A percentile compares a stretch with the other conserved stretches of the same genome.
phyloP scores from a whole-genome alignment of 2,113 vertebrate species.

The Choloepus hoffmanni region DNA sequence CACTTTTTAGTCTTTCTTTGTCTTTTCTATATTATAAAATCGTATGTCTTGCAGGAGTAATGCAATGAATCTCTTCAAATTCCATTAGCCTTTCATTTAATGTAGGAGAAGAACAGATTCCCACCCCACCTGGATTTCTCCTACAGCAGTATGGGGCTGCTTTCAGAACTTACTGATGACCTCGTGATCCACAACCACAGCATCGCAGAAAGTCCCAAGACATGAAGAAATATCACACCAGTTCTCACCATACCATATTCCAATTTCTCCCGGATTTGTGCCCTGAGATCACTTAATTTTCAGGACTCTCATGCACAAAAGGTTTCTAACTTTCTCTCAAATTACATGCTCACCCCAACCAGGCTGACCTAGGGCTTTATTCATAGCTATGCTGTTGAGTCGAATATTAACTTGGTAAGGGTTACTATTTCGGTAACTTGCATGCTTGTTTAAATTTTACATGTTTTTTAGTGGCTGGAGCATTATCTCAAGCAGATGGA shows the following conservation, averaged over 20 bases:
- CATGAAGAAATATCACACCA: not conserved
- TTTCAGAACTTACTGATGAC: conserved; percentile 54
- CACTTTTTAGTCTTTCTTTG: not conserved
- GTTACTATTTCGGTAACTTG: too few species aligned
- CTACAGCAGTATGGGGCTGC: not conserved
- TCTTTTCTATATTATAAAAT: not conserved
- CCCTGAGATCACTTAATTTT: conserved; percentile 71
- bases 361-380: not conserved
- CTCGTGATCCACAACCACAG: not conserved
- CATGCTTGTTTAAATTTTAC: not conserved
- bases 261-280: conserved; percentile 72
- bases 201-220: not conserved
- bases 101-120: not conserved
- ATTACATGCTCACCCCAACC: too few species aligned
- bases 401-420: too few species aligned
- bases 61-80: not conserved
- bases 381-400: not conserved
- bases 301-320: conserved; percentile 37
- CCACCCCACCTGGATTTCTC: not conserved
- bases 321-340: not conserved
- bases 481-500: not conserved
- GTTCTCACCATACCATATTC: not conserved
- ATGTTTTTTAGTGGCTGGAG: not conserved
- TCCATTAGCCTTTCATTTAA: not conserved
- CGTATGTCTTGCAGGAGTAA: too few species aligned